Evolutionary conservation across 2,888 invertebrate species (phyloP).

Genomic region (Augochlorella aurata): DNA sequence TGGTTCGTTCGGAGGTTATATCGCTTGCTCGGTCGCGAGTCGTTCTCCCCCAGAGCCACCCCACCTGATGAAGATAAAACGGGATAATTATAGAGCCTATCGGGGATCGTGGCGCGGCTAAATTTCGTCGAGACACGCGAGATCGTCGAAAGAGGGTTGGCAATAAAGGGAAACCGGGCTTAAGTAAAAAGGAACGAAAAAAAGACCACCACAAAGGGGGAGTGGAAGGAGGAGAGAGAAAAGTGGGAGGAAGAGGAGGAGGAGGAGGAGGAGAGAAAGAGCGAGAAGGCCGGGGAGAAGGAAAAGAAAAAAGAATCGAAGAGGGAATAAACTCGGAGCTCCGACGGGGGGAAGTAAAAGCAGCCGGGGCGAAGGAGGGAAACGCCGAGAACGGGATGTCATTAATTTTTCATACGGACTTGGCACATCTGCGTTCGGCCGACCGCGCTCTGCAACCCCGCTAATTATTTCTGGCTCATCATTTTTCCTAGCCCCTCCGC

Average conservation of each 20-base stretch:
- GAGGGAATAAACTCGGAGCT: constrained; percentile 57
- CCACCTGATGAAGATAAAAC: constrained; percentile 79
- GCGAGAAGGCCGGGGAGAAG: constrained; percentile 15
- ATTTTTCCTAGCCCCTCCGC: constrained; percentile 43
- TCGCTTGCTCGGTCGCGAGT: constrained; percentile 63
- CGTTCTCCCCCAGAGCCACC: constrained; percentile 51
- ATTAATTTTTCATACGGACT: constrained; percentile 69
- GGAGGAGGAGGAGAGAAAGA: not conserved
- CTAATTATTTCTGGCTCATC: constrained; percentile 70
- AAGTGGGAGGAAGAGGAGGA: no score
- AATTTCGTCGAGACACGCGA: constrained; percentile 79
- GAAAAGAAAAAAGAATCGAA: constrained; percentile 24
- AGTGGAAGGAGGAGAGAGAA: no score
- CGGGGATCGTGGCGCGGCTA: constrained; percentile 77
- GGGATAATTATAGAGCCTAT: constrained; percentile 80
- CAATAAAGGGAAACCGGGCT: constrained; percentile 72
- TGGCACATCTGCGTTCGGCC: constrained; percentile 65
- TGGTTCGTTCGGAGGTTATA: constrained; percentile 52
- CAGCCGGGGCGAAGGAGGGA: constrained; percentile 29
- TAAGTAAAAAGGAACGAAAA: constrained; percentile 42
- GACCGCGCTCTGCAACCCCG: constrained; percentile 54
- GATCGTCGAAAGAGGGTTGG: constrained; percentile 75
- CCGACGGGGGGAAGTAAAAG: constrained; percentile 39
- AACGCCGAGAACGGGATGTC: constrained; percentile 54
- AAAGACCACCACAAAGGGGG: not conserved